Evolutionary conservation across 2,888 invertebrate species (phyloP), one percentile per base, ranked within the genome.

Genomic region (Hyppa rectilinea): DNA sequence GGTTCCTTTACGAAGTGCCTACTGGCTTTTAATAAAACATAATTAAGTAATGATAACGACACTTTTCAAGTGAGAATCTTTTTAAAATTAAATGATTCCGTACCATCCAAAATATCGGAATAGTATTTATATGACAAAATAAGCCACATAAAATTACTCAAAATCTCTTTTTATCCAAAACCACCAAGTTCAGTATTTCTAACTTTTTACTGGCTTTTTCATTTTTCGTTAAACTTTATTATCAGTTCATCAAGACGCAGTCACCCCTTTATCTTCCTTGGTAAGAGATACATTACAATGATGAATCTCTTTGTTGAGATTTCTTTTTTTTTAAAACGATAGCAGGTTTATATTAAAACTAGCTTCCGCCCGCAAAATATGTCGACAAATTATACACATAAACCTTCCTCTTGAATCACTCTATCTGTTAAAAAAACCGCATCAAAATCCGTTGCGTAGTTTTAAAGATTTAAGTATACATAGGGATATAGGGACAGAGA

Each of bases 1-100:
- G 56, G 52, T 65, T 71, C 29, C 43, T 53, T 58, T 59, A 62
- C 52, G 62, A 65, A 71, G 53, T 77, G 56, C 43, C 71, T 76
- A 71, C 47, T 43, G 61, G 43, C 47, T 49, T 58, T 74, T 36
- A 66, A 65, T 3, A 14, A 20, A 52, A 23, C 38, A 58, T 64
- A 59, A 53, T 40, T 43, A 4, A n/a, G n/a, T 56, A 47, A 40
- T 52, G 43, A 58, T 40, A 53, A 40, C 12, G 7, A 49, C 76
- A 65, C 47, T 59, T 10, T 34, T 23, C 38, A 62, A 59, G 64
- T 49, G 31, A 31, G 50, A 71, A 71, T 4, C 9, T 52, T 26
- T 47, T n/a, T 7, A 29, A n/a, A n/a, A 17, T 9, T 1, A 5
- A 52, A 61, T 17, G 34, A 52, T 75, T 75, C 75, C 61, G 55